These are phyloP conservation scores for Crotalus horridus DNA, from an alignment of 2,113 vertebrate species.

Conservation along the genomic window DNA sequence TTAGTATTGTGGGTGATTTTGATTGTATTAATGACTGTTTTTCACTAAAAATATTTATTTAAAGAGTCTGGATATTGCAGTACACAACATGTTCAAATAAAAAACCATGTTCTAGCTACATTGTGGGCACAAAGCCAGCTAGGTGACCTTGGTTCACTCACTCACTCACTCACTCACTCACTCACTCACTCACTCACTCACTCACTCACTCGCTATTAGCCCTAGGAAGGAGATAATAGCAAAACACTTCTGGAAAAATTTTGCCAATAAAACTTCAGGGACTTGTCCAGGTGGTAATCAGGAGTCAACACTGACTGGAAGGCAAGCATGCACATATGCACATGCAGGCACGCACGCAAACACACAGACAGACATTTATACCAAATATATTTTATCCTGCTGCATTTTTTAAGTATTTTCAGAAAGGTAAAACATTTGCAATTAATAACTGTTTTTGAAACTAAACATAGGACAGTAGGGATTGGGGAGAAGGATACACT, in stretches of 20 bases:
- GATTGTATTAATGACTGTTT: not conserved
- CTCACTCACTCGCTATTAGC: not conserved
- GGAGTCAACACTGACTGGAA: not conserved
- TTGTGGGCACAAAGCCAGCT: not conserved
- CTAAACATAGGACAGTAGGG: not conserved
- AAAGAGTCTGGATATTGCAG: constrained; percentile 32
- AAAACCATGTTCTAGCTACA: not conserved
- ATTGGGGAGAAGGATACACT: not conserved
- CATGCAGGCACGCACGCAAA: too few relatives aligned
- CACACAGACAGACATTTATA: not conserved
- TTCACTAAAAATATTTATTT: not conserved
- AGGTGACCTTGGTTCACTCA: not conserved
- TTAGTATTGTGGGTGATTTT: not conserved
- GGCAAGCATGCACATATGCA: not conserved
- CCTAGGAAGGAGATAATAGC: not conserved
- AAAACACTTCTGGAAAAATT: not conserved
- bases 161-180: not conserved
- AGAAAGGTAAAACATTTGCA: not conserved
- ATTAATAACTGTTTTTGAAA: not conserved
- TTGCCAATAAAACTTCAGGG: not conserved
- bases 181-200: not conserved
- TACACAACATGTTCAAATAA: not conserved
- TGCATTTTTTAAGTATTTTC: not conserved
- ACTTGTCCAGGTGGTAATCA: not conserved
- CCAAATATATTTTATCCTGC: not conserved